Base-by-base conservation (phyloP, 2,113 vertebrate species). In the Aegotheles bennettii region DNA sequence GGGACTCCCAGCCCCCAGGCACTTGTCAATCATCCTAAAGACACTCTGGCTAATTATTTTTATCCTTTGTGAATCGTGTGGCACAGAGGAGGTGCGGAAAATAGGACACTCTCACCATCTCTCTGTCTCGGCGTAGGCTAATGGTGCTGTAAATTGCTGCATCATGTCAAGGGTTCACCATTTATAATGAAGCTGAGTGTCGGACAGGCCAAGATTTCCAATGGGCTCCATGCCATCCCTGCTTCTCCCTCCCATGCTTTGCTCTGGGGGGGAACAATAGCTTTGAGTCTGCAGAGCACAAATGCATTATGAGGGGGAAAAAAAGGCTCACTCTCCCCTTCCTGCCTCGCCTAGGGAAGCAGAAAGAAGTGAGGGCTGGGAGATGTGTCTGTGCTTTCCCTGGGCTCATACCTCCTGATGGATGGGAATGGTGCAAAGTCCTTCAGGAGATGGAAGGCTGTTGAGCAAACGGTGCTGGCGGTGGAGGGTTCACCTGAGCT, bases 1-100 rank as follows among this genome's bases (percentile, higher is more conserved):
- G 51, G 18, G 33, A 40, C 60, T 53, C 76, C 84, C 84, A 85
- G 54, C 45, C 78, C 79, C 71, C 24, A 16, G 84, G 78, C 35
- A 26, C 80, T 70, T 94, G 93, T 50, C 94, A 95, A 50, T 94
- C 85, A 84, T 73, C 38, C 54, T 75, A 31, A 21, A 91, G 65
- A 57, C 1, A 14, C 45, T 69, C 50, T 4, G 36, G 77, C 78
- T 96, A 94, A 96, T 97, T 96, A 95, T 94, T 96, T 94, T 95
- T 84, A 88, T 87, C 90, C 91, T 85, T 77, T 10, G 25, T 0
- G 10, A 88, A 57, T 9, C 3, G 4, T 31, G 80, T 6, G 86
- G 84, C 59, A 16, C 17, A 29, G 40, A 5, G 40, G 57, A 84
- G 63, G 51, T 38, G 54, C 0, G 4, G 90, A 73, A 92, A 90